Base-by-base conservation (phyloP, 2,113 vertebrate genomes). In the Engraulis encrasicolus region DNA sequence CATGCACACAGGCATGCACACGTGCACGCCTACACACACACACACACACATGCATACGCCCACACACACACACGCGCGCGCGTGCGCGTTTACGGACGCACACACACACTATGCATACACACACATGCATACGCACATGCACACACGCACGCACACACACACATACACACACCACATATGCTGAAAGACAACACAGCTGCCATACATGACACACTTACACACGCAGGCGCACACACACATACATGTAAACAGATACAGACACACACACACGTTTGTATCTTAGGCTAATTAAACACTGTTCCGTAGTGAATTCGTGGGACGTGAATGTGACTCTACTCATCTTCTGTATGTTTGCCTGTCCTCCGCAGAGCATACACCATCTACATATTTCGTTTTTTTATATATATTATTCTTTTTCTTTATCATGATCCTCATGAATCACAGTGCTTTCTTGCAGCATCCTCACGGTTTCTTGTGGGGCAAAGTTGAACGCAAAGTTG, bases 291-390 rank as follows among this genome's bases (percentile, higher is more conserved):
- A 45, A 9, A 45, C 40, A 45, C 40, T 45, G 40, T 45, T 74
- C 34, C 12, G 14, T 15, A 74, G 4, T 34, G 66, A 15, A 11
- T 71, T 12, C 61, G 27, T 31, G 61, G 7, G 34, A 31, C 34
- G 5, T 31, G 27, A 5, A 74, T 31, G 31, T 74, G 12, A 74
- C 14, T 34, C 0, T 88, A 89, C 86, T 84, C 92, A 94, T 94
- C 91, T 92, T 92, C 92, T 94, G 93, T 74, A 23, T 34, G 66
- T 18, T 89, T 93, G 93, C 93, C 81, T 90, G 91, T 93, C 91
- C 82, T 86, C 87, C 84, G 86, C 87, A 85, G 83, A 86, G 87
- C 85, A 87, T 81, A 89, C 89, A 89, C 89, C 91, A 91, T 92
- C 88, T 93, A 89, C 89, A 90, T 93, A 86, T 89, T 83, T 91